phyloP scores from a whole-genome alignment of 2,113 vertebrate species.

The Sigmodon hispidus region DNA sequence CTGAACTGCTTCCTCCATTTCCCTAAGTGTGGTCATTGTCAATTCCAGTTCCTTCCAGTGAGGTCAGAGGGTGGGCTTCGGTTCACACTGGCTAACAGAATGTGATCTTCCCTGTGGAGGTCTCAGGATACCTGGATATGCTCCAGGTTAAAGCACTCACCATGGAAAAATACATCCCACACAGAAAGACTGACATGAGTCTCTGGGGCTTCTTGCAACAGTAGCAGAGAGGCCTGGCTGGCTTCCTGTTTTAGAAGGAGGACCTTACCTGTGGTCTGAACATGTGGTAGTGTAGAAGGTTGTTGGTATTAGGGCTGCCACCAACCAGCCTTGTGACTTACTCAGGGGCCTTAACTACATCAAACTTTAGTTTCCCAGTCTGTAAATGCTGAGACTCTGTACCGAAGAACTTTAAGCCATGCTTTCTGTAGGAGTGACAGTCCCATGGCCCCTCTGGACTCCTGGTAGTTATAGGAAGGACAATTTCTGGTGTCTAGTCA shows the following conservation, averaged over 20 bases:
- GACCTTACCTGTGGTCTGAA: not conserved
- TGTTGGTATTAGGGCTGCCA: not conserved
- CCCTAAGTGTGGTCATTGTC: conserved; percentile 46
- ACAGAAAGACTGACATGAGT: not conserved
- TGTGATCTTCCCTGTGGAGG: not conserved
- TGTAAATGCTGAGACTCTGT: not conserved
- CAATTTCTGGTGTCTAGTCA: no score
- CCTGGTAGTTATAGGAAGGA: not conserved
- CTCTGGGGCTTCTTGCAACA: not conserved
- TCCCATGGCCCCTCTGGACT: not conserved
- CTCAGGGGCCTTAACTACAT: not conserved
- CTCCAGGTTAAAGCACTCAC: not conserved
- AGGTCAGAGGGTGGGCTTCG: conserved; percentile 38
- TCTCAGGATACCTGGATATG: not conserved
- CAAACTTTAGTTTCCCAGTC: not conserved
- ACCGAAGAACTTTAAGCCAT: not conserved
- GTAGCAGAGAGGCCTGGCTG: not conserved
- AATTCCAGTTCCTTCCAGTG: not conserved
- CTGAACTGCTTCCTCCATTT: conserved; percentile 78
- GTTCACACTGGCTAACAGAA: not conserved
- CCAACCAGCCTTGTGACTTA: not conserved
- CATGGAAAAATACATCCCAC: not conserved
- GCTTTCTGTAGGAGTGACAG: not conserved
- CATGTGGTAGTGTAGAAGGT: not conserved
- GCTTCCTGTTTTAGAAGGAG: not conserved